Evolutionary conservation across 2,797 vertebrate species (phyloP).

Genomic region (Onychomys torridus): DNA sequence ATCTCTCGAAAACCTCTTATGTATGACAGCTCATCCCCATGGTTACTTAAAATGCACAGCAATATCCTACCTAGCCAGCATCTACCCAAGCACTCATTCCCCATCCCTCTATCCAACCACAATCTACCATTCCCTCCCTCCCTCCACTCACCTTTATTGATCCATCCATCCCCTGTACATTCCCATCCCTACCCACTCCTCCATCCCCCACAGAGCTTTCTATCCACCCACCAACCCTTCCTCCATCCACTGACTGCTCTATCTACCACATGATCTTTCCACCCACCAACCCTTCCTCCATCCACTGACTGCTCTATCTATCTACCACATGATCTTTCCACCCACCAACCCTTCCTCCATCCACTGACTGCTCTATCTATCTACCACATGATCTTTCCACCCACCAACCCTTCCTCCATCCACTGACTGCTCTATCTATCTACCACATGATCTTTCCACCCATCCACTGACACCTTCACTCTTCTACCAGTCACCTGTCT

Average conservation of each 20-base stretch:
- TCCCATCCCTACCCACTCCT: neutral
- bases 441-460: too few relatives aligned
- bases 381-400: too few relatives aligned
- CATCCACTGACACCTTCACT: neutral
- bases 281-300: too few relatives aligned
- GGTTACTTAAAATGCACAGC: neutral
- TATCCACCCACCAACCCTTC: neutral
- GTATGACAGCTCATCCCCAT: neutral
- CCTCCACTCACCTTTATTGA: neutral
- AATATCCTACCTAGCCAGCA: neutral
- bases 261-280: neutral
- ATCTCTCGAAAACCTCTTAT: conserved; percentile 5
- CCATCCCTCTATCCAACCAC: neutral
- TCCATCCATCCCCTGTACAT: neutral
- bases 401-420: too few relatives aligned
- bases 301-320: too few relatives aligned
- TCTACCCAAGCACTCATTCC: neutral
- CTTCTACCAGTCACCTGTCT: neutral
- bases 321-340: neutral
- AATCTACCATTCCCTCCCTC: neutral
- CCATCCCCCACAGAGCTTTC: neutral
- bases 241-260: neutral
- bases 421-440: too few relatives aligned
- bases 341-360: too few relatives aligned
- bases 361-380: too few relatives aligned